Base-by-base conservation (phyloP, 2,797 vertebrate species). In the Sebastes ruberrimus region DNA sequence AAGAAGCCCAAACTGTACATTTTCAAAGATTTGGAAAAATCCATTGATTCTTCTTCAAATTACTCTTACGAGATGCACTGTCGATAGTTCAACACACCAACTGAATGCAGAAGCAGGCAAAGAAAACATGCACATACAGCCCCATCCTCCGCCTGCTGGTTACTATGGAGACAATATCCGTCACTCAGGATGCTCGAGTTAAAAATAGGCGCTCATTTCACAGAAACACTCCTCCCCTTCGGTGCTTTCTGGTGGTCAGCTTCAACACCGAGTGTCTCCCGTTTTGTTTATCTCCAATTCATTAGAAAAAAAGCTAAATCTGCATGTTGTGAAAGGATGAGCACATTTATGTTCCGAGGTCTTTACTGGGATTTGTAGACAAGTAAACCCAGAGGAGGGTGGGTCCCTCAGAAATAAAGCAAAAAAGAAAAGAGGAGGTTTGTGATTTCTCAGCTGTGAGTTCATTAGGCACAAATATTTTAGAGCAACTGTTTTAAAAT, bases 111-210 rank as follows among this genome's bases (percentile, higher is more conserved):
- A 66, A 25, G 63, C 66, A 28, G 2, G 13, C 33, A 75, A 59
- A 28, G 14, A 20, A 28, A 8, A 35, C 23, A 64, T 18, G 61
- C 57, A 81, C 49, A 71, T n/a, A 56, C 42, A 62, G 22, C 42
- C 61, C 22, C 35, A 46, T 20, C 85, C 79, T 84, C 71, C 59
- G 62, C 77, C 92, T 71, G 75, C 74, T 85, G 85, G 94, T 96
- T 94, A 88, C 94, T 88, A 95, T 95, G 92, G 94, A 91, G 71
- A 94, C 93, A 68, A 89, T 82, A 87, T 93, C 94, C 87, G 86
- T 93, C 92, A 94, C 89, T 94, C 87, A 93, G 93, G 91, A 95
- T 92, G 92, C 89, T 84, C 1, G 76, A 75, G 93, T 92, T 96
- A 95, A 96, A 96, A 96, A 95, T 95, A 95, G 87, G 11, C 11